Evolutionary conservation across 2,797 vertebrate species (phyloP), one percentile per base, ranked within the genome.

Genomic region (Phataginus tetradactyla): DNA sequence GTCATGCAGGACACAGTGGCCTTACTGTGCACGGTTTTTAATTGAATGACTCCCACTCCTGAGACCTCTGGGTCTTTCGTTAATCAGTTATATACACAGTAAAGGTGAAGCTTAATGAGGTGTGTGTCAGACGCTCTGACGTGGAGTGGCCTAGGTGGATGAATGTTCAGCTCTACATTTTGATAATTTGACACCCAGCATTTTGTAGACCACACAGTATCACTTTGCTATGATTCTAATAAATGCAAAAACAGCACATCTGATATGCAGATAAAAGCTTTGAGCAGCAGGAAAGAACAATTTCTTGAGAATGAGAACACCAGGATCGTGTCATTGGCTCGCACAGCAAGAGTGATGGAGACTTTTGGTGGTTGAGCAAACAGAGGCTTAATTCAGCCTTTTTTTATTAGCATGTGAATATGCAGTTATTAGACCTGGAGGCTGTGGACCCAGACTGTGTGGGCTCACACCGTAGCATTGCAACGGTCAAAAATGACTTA

Each of bases 401-500:
- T 39, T 39, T 39, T 39, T 39, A 39, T 39, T 39, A 39, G 39
- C 39, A 39, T 39, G 39, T 39, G 39, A 39, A 39, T 39, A 29
- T 0, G 32, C 9, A 8, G 42, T 6, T 14, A 5, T 15, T 27
- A 37, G 32, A 42, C 14, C 10, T 34, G n/a, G 42, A 42, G 64
- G 51, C 12, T 29, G 53, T 5, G 8, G 2, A 27, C 7, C 32
- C 37, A 61, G 92, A 4, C 53, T 20, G 29, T 20, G 29, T 0
- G 29, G 63, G 39, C 9, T 55, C 61, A 27, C 4, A 1, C 0
- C 0, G 9, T 27, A 63, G 42, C n/a, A 25, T 0, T 3, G 21
- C 29, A 9, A 4, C 2, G 45, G 27, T 42, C 29, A 13, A n/a
- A 53, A 37, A 13, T 0, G 4, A 39, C 49, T 45, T 7, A 7